phyloP scores from a whole-genome alignment of 2,113 vertebrate genomes.

The Strigops habroptila region DNA sequence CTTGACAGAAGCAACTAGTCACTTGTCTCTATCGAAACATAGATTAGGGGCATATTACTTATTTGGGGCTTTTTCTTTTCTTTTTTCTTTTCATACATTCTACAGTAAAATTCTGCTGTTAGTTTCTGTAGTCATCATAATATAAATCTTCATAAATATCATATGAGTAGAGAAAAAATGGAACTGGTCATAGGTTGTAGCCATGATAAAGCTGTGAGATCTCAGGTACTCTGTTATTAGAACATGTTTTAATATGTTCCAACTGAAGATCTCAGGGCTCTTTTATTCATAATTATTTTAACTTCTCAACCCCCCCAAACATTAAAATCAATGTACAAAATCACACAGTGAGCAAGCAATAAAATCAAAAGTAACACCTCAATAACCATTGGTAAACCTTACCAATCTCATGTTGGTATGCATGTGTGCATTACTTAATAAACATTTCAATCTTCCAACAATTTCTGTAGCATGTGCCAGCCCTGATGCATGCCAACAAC shows the following conservation, averaged over 20 bases:
- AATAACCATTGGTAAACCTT: neutral
- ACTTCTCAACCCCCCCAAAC: neutral
- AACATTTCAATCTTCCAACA: neutral
- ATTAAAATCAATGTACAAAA: neutral
- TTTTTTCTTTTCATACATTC: neutral
- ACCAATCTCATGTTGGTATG: neutral
- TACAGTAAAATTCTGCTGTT: neutral
- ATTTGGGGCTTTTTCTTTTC: neutral
- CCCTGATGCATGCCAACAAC: neutral
- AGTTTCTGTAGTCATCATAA: neutral
- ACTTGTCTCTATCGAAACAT: neutral
- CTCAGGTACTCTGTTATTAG: neutral
- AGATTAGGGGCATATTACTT: neutral
- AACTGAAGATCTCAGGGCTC: neutral
- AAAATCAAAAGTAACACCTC: neutral
- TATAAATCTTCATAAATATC: neutral
- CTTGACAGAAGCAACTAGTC: neutral
- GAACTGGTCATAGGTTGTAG: neutral
- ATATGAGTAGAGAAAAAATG: neutral
- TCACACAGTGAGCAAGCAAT: neutral
- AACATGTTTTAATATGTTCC: neutral
- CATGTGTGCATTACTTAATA: neutral
- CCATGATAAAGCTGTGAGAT: neutral
- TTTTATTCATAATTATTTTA: neutral
- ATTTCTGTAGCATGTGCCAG: neutral